Evolutionary conservation across 2,797 vertebrate genomes (phyloP), one percentile per base, ranked within the genome.

Genomic region (Acanthurus lineatus): DNA sequence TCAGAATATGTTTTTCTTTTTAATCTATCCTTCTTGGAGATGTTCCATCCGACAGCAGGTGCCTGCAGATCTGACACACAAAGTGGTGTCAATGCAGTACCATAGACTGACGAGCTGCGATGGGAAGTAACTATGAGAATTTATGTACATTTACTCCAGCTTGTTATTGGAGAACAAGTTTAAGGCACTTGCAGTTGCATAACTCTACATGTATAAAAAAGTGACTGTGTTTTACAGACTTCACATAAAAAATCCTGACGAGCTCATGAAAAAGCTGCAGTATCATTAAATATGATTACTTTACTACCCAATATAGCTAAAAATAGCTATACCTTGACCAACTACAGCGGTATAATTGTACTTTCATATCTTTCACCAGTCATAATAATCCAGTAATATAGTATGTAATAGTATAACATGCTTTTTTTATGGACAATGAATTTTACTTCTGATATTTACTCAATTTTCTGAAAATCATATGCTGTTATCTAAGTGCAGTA

Each of bases 1-100:
- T 69, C 67, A 66, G 40, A 82, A 19, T 61, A 32, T 0, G 17
- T 17, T 67, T 58, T 58, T 38, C 78, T 45, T 70, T 69, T 35
- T 35, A 35, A 74, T 54, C 28, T 69, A 75, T 66, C 32, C 49
- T 9, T 69, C 45, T 52, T 73, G 59, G 40, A 68, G 40, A 60
- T 45, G 15, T 62, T 76, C 69, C 70, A 77, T n/a, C 38, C 40
- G 69, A 28, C 68, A 72, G 54, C 63, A 28, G 54, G 59, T 61
- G 63, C 40, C 4, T 47, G 66, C 25, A 70, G 28, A 69, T 60
- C 56, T 68, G 22, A 6, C 35, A 42, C 12, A 19, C 60, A 35
- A 35, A 64, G 52, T 44, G 32, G 6, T 56, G 25, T 47, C 15
- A 35, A 20, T 59, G 58, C n/a, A 32, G 63, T 8, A 38, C 20